Base-by-base conservation (phyloP, 2,888 invertebrate genomes). In the Chrysolina americana region DNA sequence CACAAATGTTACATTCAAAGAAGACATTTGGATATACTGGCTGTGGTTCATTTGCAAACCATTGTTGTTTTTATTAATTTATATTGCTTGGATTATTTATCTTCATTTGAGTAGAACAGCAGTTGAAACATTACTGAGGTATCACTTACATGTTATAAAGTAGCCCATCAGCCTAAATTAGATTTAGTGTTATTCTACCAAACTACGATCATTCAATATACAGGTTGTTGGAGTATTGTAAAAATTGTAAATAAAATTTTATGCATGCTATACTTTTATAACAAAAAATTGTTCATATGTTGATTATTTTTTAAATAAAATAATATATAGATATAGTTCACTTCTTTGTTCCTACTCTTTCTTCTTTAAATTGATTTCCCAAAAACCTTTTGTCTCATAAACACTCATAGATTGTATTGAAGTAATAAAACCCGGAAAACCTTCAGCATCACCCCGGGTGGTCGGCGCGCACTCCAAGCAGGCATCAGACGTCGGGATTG, bases 241-340 rank as follows among this genome's bases (percentile, higher is more conserved):
- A 69, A 76, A 74, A 75, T 69, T 78, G 78, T 78, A 78, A 71
- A 80, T 76, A 77, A 75, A 73, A 68, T 68, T 68, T 77, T 76
- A 76, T 74, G 74, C 74, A 73, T 73, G 73, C 70, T 71, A 75
- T 74, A 76, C 77, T 79, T 78, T 77, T 77, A 77, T 78, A 78
- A 78, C 76, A 75, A 48, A 65, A 64, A 74, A 68, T 79, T 78
- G 75, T 79, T 79, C 73, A 77, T 75, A 77, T 78, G 74, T 78
- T 80, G 71, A 77, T 66, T 78, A 78, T 78, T 80, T 80, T 79
- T 78, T 76, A 73, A 79, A 80, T 76, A 73, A 79, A 78, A 78
- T 71, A 72, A 71, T 75, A 74, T 71, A 36, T 36, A 21, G 53
- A 21, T 77, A 6, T 69, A 69, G 64, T 63, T 68, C 44, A 62